Evolutionary conservation across 1,140 invertebrate species (phyloP).

Genomic region (Sycophila sp.): DNA sequence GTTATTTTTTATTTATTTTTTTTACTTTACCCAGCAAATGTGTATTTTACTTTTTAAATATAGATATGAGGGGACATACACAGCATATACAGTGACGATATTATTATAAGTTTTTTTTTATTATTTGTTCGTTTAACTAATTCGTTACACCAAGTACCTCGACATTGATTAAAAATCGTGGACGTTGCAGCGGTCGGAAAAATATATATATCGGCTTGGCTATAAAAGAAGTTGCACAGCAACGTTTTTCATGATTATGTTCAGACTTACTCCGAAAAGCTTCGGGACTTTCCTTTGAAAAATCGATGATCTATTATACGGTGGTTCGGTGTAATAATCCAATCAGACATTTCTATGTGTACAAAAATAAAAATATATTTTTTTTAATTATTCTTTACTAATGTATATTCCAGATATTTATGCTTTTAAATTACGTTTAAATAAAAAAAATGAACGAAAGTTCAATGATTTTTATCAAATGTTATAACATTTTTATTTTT

Average conservation of each 20-base stretch:
- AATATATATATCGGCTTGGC: constrained; percentile 29
- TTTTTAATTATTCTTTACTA: background rate
- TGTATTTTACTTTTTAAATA: constrained; percentile 39
- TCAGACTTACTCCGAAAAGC: constrained; percentile 10
- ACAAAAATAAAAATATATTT: constrained; percentile 24
- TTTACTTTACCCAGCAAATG: constrained; percentile 31
- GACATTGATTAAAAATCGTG: constrained; percentile 30
- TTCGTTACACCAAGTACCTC: constrained; percentile 36
- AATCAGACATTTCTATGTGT: background rate
- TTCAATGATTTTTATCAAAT: background rate
- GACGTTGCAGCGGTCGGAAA: constrained; percentile 37
- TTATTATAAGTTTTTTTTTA: constrained; percentile 7
- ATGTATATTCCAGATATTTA: background rate
- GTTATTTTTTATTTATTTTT: constrained; percentile 25
- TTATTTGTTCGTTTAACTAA: constrained; percentile 39
- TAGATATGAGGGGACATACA: constrained; percentile 40
- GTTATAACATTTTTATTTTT: constrained; percentile 21
- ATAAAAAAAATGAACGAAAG: background rate
- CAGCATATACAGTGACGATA: constrained; percentile 40
- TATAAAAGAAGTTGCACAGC: constrained; percentile 39
- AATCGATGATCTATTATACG: background rate
- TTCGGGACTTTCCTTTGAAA: background rate
- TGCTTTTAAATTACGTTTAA: background rate
- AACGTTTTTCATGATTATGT: constrained; percentile 6
- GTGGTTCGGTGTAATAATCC: background rate